Base-by-base conservation (phyloP, 2,113 vertebrate genomes). In the Oreochromis niloticus region DNA sequence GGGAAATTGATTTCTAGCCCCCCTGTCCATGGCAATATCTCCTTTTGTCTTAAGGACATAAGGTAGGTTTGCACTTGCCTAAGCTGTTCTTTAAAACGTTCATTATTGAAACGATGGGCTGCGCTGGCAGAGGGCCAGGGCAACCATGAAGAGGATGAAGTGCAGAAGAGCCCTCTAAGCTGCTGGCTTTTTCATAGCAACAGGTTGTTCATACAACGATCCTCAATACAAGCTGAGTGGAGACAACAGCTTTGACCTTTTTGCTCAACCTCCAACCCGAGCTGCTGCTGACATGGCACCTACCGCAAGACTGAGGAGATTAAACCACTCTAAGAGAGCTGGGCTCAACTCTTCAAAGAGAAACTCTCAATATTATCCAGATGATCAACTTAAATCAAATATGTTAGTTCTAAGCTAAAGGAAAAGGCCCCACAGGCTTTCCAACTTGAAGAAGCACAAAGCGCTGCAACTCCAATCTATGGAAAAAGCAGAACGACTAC, bases 31-130 rank as follows among this genome's bases (percentile, higher is more conserved):
- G 93, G 95, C 96, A 96, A 96, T 97, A 96, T 96, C 96, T 97
- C 95, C 94, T 96, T 97, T 97, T 97, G 97, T 97, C 95, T 97
- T 96, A 96, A 96, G 96, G 96, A 96, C 96, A 96, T 96, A 95
- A 97, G 96, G 93, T 90, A 89, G 94, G 93, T 95, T 95, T 95
- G 94, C 95, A 95, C 95, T 94, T 94, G 93, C 95, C 95, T 95
- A 96, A 97, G 95, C 96, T 96, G 95, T 95, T 97, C 95, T 96
- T 96, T 96, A 96, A 96, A 97, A 95, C 91, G 89, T 94, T 96
- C 96, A 97, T 96, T 96, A 97, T 95, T 93, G 96, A 96, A 95
- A 96, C 91, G 78, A 92, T 94, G 92, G 92, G 87, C 83, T 55
- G 61, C 71, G 80, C 82, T 96, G 96, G 96, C 92, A 59, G 55